These are phyloP conservation scores for Drosophila crucigera DNA, from an alignment of 2,888 invertebrate genomes.

Conservation along the genomic window DNA sequence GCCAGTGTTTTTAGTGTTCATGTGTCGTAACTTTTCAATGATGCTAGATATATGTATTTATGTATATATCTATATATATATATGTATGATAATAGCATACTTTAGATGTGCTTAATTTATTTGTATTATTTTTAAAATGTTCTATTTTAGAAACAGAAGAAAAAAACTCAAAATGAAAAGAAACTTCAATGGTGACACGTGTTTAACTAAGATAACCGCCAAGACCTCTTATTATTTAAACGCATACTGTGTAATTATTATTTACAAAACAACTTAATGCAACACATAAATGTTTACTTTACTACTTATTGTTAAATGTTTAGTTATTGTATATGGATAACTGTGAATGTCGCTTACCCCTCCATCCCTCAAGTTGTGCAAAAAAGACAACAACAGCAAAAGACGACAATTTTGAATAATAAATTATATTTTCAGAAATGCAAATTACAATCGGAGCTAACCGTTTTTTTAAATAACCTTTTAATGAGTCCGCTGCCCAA, in stretches of 20 bases:
- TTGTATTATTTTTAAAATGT: constrained; percentile 47
- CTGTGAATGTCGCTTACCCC: constrained; percentile 53
- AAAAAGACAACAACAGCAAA: constrained; percentile 3
- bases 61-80: constrained; percentile 6
- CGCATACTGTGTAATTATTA: constrained; percentile 53
- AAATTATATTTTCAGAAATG: constrained; percentile 45
- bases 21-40: constrained; percentile 30
- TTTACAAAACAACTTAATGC: constrained; percentile 33
- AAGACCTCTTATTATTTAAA: constrained; percentile 73
- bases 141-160: constrained; percentile 19
- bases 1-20: constrained; percentile 45
- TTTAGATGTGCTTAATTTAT: constrained; percentile 58
- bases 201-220: constrained; percentile 61
- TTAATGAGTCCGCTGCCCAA: neutral
- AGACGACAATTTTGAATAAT: constrained; percentile 34
- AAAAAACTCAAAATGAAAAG: constrained; percentile 1
- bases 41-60: constrained; percentile 26
- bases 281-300: constrained; percentile 14
- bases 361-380: constrained; percentile 24
- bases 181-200: constrained; percentile 23
- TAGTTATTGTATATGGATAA: constrained; percentile 36
- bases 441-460: constrained; percentile 16
- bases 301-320: constrained; percentile 22
- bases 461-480: constrained; percentile 5
- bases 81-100: constrained; percentile 24